Evolutionary conservation across 2,888 invertebrate genomes (phyloP).

Genomic region (Drosophila multiciliata): DNA sequence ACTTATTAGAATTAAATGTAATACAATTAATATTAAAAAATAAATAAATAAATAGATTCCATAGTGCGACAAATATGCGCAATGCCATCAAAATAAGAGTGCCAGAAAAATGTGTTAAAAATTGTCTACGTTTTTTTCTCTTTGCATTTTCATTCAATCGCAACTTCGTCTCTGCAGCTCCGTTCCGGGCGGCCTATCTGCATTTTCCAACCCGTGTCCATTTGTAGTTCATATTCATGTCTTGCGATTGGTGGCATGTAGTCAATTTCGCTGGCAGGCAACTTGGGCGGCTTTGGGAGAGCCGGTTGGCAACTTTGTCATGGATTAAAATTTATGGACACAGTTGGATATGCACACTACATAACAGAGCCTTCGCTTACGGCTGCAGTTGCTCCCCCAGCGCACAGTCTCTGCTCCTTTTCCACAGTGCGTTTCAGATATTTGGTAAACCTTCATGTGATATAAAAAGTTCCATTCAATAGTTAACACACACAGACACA

Average conservation of each 20-base stretch:
- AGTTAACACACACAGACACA: constrained; percentile 24
- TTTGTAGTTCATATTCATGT: constrained; percentile 69
- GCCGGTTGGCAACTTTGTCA: constrained; percentile 72
- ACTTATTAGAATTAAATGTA: background rate
- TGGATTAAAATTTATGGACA: constrained; percentile 67
- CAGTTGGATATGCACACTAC: constrained; percentile 36
- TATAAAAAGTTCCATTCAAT: constrained; percentile 48
- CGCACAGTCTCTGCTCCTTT: background rate
- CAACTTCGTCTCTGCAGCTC: background rate
- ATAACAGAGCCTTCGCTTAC: constrained; percentile 39
- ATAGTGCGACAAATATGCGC: constrained; percentile 46
- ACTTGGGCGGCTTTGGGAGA: constrained; percentile 59
- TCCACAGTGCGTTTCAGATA: background rate
- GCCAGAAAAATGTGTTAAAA: constrained; percentile 66
- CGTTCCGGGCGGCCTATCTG: constrained; percentile 2
- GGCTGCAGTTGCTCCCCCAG: constrained; percentile 18
- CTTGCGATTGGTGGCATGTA: constrained; percentile 38
- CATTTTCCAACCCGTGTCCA: constrained; percentile 49
- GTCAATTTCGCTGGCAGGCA: constrained; percentile 62
- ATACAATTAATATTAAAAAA: background rate
- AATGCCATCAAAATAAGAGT: constrained; percentile 30
- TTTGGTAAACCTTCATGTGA: constrained; percentile 13
- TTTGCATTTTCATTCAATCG: constrained; percentile 13
- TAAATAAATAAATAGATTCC: constrained; percentile 7
- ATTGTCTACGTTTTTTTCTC: constrained; percentile 48